These are phyloP conservation scores for Adoxophyes honmai DNA, from an alignment of 1,140 invertebrate species.

Conservation along the genomic window DNA sequence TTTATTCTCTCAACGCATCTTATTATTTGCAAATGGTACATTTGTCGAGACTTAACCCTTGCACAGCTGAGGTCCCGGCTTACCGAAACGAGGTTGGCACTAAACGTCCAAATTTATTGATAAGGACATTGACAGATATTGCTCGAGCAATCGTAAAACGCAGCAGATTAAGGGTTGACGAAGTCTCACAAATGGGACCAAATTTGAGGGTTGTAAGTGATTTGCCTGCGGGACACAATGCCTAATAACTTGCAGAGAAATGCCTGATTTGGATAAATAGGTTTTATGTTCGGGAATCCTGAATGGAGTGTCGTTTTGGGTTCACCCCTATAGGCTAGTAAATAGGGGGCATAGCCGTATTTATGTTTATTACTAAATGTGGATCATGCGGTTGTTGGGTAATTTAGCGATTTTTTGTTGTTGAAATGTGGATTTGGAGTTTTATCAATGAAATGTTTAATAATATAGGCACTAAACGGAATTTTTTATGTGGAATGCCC, in stretches of 20 bases:
- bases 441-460: no score
- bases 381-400: no score
- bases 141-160: conserved; percentile 68
- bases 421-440: no score
- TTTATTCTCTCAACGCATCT: conserved; percentile 76
- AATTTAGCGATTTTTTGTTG: no score
- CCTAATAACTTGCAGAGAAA: neutral
- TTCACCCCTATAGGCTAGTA: no score
- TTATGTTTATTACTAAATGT: no score
- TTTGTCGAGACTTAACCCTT: conserved; percentile 76
- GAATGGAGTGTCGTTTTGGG: no score
- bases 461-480: no score
- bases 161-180: conserved; percentile 71
- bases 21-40: conserved; percentile 77
- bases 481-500: no score
- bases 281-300: conserved; percentile 28
- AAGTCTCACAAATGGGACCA: conserved; percentile 64
- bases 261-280: conserved; percentile 8
- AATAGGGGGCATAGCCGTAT: no score
- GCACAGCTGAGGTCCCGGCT: conserved; percentile 66
- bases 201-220: conserved; percentile 31
- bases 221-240: conserved; percentile 19
- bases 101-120: conserved; percentile 74
- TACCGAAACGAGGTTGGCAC: conserved; percentile 65
- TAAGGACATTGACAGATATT: conserved; percentile 76